Conservation (phyloP, 2,797 vertebrate genomes). For the Poecilia velifera region DNA sequence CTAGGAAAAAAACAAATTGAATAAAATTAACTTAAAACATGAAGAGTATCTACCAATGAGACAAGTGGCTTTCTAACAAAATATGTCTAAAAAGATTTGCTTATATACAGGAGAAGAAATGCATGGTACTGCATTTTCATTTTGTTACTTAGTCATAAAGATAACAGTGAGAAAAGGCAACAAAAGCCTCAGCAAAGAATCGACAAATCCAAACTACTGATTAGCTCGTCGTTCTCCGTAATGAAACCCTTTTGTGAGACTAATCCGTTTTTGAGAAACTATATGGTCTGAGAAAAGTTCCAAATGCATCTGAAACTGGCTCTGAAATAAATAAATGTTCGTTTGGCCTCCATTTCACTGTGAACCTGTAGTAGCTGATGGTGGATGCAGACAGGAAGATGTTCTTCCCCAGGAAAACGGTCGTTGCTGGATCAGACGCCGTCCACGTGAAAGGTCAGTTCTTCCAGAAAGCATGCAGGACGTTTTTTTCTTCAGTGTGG, state of each 20-base stretch:
- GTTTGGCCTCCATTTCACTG: neutral
- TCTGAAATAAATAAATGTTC: slow-evolving; percentile 21
- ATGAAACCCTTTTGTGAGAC: neutral
- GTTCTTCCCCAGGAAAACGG: neutral
- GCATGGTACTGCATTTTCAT: neutral
- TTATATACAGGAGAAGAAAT: neutral
- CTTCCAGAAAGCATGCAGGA: neutral
- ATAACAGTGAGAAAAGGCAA: neutral
- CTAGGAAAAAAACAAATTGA: neutral
- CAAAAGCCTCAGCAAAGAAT: neutral
- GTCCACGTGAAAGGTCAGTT: neutral
- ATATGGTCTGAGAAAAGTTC: slow-evolving; percentile 13
- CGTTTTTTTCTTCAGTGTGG: neutral
- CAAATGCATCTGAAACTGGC: neutral
- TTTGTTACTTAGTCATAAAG: neutral
- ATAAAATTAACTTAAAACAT: neutral
- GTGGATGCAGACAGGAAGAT: slow-evolving; percentile 5
- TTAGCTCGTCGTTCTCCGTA: neutral
- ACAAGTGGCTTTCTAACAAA: neutral
- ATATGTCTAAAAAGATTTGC: neutral
- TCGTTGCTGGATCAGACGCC: neutral
- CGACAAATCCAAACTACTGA: neutral
- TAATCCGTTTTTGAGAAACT: neutral
- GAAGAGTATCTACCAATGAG: neutral
- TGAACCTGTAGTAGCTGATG: neutral